Conservation (phyloP, 2,797 vertebrate genomes). For the Alca torda region DNA sequence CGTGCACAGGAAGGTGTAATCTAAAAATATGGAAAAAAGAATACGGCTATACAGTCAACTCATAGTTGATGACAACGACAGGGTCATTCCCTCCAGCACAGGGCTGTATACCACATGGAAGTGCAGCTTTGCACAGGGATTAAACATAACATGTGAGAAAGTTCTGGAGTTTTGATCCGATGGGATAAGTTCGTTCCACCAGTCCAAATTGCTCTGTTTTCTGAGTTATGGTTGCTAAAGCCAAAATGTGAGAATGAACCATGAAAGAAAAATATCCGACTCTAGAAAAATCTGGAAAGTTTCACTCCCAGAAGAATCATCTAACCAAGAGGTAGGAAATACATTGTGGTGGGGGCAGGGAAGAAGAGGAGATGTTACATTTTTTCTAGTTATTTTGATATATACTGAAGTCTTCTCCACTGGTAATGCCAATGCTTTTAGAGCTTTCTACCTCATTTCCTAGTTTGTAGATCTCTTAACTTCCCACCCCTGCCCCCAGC, state of each 20-base stretch:
- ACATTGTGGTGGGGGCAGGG: background rate
- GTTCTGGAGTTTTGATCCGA: background rate
- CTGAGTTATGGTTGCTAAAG: background rate
- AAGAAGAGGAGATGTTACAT: background rate
- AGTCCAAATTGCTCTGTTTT: background rate
- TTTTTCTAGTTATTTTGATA: background rate
- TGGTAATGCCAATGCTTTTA: background rate
- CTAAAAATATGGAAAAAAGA: background rate
- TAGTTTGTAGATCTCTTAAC: background rate
- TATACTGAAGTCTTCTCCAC: background rate
- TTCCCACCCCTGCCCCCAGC: background rate
- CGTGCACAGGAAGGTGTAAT: background rate
- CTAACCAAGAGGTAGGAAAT: background rate
- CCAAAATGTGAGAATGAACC: background rate
- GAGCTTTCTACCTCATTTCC: background rate
- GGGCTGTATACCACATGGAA: background rate
- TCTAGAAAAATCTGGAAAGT: background rate
- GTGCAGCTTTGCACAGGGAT: background rate
- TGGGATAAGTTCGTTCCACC: background rate
- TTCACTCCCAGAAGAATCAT: background rate
- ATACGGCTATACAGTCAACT: background rate
- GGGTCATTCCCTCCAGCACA: background rate
- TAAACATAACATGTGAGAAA: background rate
- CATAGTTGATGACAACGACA: background rate
- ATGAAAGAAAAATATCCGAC: background rate